phyloP scores from a whole-genome alignment of 2,113 vertebrate genomes.

The Gasterosteus aculeatus region DNA sequence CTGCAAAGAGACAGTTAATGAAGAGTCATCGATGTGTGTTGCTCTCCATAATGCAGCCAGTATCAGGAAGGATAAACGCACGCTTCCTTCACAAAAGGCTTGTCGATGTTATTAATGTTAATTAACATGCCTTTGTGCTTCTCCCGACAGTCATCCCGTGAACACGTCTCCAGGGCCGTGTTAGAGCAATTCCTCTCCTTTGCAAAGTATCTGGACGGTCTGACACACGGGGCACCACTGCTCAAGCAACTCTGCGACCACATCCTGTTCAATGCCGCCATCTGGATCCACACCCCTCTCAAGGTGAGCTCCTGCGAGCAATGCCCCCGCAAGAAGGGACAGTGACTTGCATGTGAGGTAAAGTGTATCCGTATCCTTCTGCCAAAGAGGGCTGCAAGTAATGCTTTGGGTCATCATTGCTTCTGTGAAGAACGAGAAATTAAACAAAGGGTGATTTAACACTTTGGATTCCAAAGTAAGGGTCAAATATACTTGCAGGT shows the following conservation, averaged over 20 bases:
- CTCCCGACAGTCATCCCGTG: constrained; percentile 88
- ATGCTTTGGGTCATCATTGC: neutral
- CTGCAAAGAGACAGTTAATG: constrained; percentile 4
- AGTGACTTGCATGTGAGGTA: neutral
- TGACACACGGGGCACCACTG: constrained; percentile 94
- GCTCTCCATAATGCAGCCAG: neutral
- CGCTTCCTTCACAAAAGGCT: neutral
- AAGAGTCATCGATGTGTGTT: neutral
- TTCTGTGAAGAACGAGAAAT: neutral
- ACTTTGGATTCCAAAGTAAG: neutral
- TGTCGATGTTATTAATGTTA: neutral
- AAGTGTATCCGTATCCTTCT: neutral
- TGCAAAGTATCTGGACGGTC: constrained; percentile 95
- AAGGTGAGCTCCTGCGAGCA: constrained; percentile 83
- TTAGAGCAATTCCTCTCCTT: constrained; percentile 97
- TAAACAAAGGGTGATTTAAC: neutral
- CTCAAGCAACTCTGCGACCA: constrained; percentile 98
- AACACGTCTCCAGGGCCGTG: constrained; percentile 94
- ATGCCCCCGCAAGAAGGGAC: neutral
- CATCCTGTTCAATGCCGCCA: constrained; percentile 96
- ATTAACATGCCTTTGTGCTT: constrained; percentile 18
- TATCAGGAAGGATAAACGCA: constrained; percentile 1
- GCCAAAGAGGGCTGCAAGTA: neutral
- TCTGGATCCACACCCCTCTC: constrained; percentile 98
- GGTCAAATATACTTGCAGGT: neutral